Percentiles rank a stretch among this genome's conserved stretches.
Evolutionary conservation across 2,797 vertebrate genomes (phyloP).

Genomic region (Cirrhinus mrigala): DNA sequence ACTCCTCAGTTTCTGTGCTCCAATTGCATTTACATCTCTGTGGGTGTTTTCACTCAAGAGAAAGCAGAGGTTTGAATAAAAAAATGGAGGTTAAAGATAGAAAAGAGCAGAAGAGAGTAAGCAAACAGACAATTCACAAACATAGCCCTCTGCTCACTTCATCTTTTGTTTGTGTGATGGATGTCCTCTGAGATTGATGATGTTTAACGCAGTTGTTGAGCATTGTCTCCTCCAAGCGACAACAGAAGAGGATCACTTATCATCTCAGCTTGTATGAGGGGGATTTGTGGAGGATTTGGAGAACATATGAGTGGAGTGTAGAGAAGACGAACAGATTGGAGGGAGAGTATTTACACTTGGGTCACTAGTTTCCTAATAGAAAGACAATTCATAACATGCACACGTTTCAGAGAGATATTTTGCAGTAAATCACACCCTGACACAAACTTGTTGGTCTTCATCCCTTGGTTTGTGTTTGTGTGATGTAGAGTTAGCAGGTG

Average conservation of each 20-base stretch:
- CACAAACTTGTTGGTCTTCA: neutral
- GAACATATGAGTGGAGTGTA: conserved; percentile 71
- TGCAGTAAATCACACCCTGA: neutral
- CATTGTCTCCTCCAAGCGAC: conserved; percentile 78
- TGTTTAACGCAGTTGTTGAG: conserved; percentile 79
- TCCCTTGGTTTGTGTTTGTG: conserved; percentile 22
- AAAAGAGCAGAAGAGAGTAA: conserved; percentile 64
- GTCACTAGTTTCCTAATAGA: conserved; percentile 59
- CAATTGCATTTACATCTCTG: conserved; percentile 8
- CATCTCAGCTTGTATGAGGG: conserved; percentile 79
- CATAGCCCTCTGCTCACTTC: conserved; percentile 74
- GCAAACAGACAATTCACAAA: conserved; percentile 69
- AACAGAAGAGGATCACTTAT: conserved; percentile 81
- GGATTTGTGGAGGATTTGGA: conserved; percentile 67
- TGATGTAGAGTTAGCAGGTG: conserved; percentile 74
- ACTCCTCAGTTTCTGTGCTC: neutral
- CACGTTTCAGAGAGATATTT: neutral
- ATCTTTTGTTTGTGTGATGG: conserved; percentile 84
- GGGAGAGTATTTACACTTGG: conserved; percentile 70
- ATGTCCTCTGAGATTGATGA: conserved; percentile 84
- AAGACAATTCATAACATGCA: conserved; percentile 1
- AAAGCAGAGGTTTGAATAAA: conserved; percentile 45
- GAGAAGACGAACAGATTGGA: conserved; percentile 79
- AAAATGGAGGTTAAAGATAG: conserved; percentile 60
- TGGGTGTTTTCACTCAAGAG: conserved; percentile 54